These are phyloP conservation scores for Micromesistius poutassou DNA, from an alignment of 2,797 vertebrate species.

Conservation along the genomic window DNA sequence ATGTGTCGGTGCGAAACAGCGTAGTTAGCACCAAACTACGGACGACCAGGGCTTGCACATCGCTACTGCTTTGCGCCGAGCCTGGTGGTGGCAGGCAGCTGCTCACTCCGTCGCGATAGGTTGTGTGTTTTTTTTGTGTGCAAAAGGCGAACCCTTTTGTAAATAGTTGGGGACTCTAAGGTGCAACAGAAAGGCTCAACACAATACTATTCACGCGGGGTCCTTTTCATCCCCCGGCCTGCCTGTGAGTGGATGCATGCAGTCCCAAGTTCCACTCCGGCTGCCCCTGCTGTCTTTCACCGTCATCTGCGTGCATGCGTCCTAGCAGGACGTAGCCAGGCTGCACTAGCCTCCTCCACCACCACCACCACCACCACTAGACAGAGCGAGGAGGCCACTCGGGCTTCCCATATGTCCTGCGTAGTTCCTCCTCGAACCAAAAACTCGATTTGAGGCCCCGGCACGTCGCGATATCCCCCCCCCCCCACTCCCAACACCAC, in stretches of 20 bases:
- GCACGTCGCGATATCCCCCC: background rate
- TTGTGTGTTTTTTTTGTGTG: slow-evolving; percentile 47
- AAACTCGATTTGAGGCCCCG: background rate
- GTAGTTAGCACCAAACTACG: slow-evolving; percentile 53
- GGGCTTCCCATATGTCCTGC: slow-evolving; percentile 54
- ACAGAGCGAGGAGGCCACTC: slow-evolving; percentile 85
- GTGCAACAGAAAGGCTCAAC: slow-evolving; percentile 65
- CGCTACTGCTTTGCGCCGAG: slow-evolving; percentile 70
- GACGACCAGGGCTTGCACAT: slow-evolving; percentile 75
- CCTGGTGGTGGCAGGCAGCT: slow-evolving; percentile 67
- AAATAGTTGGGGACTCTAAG: slow-evolving; percentile 71
- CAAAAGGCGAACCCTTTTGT: slow-evolving; percentile 54
- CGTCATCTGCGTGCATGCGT: slow-evolving; percentile 82
- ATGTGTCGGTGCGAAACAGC: slow-evolving; percentile 50
- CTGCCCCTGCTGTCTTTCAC: slow-evolving; percentile 69
- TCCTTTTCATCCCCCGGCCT: slow-evolving; percentile 57
- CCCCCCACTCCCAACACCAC: no score
- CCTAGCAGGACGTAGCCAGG: slow-evolving; percentile 79
- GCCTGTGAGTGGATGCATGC: slow-evolving; percentile 76
- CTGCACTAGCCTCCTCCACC: slow-evolving; percentile 54
- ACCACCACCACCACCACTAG: slow-evolving; percentile 69
- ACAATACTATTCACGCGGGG: slow-evolving; percentile 43
- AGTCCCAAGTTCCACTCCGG: slow-evolving; percentile 80
- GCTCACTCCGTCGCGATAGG: slow-evolving; percentile 52
- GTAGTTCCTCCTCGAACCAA: slow-evolving; percentile 72